Conservation (phyloP, 2,113 vertebrate species). For the Mormoops blainvillei region DNA sequence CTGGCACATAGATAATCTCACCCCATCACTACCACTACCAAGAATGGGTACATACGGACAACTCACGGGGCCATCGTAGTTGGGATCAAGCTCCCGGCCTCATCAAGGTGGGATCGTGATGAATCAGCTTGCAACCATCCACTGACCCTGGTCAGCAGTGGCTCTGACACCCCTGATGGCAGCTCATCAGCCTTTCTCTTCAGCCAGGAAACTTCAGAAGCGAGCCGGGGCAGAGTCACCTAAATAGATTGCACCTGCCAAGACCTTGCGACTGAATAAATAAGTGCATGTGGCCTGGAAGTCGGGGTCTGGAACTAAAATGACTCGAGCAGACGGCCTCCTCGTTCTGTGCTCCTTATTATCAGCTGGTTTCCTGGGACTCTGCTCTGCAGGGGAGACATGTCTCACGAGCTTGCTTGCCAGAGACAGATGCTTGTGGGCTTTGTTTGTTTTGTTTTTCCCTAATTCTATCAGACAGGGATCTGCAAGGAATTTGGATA, state of each 20-base stretch:
- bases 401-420: constrained; percentile 54
- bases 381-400: constrained; percentile 40
- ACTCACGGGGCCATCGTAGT: not conserved
- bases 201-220: not conserved
- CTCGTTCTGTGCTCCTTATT: constrained; percentile 31
- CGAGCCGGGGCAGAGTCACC: not conserved
- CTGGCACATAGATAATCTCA: not conserved
- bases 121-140: not conserved
- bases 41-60: not conserved
- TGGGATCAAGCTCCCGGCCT: not conserved
- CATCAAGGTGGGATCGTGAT: not conserved
- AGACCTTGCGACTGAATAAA: constrained; percentile 13
- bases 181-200: not conserved
- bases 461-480: constrained; percentile 44
- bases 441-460: not conserved
- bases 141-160: not conserved
- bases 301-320: constrained; percentile 20
- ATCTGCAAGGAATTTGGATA: constrained; percentile 60
- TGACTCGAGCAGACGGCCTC: constrained; percentile 43
- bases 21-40: not conserved
- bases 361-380: constrained; percentile 47
- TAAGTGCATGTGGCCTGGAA: not conserved
- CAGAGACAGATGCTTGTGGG: constrained; percentile 63
- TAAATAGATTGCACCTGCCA: not conserved
- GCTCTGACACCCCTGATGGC: not conserved